phyloP scores from a whole-genome alignment of 2,888 invertebrate genomes.

The Chelonus formosanus region DNA sequence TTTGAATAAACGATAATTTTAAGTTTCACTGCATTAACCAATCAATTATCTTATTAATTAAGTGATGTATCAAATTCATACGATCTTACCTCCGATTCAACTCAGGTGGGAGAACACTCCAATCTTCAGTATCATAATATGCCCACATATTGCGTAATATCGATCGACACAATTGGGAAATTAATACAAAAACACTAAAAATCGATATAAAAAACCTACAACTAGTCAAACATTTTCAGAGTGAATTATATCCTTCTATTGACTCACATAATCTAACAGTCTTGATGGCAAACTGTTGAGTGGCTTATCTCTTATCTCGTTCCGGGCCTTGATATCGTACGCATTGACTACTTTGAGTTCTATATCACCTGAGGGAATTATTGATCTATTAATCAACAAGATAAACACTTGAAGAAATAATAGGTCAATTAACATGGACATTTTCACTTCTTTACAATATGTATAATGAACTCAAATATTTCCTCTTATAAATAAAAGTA shows the following conservation, averaged over 20 bases:
- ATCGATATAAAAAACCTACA: not conserved
- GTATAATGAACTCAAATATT: not conserved
- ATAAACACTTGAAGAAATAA: not conserved
- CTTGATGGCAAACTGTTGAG: slow-evolving; percentile 45
- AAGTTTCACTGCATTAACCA: slow-evolving; percentile 19
- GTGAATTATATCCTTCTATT: slow-evolving; percentile 43
- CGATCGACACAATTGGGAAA: too few relatives aligned
- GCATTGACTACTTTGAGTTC: slow-evolving; percentile 19
- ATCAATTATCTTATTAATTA: not conserved
- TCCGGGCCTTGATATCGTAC: slow-evolving; percentile 50
- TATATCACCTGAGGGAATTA: slow-evolving; percentile 14
- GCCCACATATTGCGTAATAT: slow-evolving; percentile 66
- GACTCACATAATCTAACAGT: slow-evolving; percentile 45
- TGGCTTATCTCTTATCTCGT: slow-evolving; percentile 61
- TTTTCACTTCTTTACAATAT: not conserved
- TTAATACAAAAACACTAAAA: slow-evolving; percentile 7
- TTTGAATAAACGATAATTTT: not conserved
- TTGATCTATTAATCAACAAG: slow-evolving; percentile 18
- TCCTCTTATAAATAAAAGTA: not conserved
- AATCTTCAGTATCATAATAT: slow-evolving; percentile 78
- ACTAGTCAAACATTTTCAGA: not conserved
- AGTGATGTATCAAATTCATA: not conserved
- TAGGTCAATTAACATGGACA: not conserved
- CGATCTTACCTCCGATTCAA: slow-evolving; percentile 79
- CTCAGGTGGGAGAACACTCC: slow-evolving; percentile 87